Conservation (phyloP, 2,797 vertebrate species). For the Nannoperca australis region DNA sequence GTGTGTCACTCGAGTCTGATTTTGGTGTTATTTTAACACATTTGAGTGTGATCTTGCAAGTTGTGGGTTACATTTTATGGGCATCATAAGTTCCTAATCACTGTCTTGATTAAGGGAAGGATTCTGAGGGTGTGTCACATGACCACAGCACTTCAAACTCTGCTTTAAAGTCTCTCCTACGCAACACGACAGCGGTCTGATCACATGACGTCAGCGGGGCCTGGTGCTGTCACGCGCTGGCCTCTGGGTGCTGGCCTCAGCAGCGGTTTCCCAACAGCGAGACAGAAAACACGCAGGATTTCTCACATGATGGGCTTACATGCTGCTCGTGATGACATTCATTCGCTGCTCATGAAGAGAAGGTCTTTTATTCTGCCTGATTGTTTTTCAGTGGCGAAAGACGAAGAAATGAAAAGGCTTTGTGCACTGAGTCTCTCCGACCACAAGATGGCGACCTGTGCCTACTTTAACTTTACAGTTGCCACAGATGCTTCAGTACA, state of each 20-base stretch:
- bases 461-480: not conserved
- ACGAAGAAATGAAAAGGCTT: not conserved
- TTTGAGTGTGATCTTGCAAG: not conserved
- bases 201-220: slow-evolving; percentile 47
- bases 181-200: not conserved
- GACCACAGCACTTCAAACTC: not conserved
- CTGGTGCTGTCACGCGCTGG: slow-evolving; percentile 65
- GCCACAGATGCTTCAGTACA: not conserved
- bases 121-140: not conserved
- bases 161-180: not conserved
- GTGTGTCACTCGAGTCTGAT: slow-evolving; percentile 5
- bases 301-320: slow-evolving; percentile 49
- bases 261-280: not conserved
- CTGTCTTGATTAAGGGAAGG: not conserved
- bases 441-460: slow-evolving; percentile 53
- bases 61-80: not conserved
- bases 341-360: slow-evolving; percentile 18
- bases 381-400: not conserved
- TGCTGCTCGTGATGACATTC: slow-evolving; percentile 22
- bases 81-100: not conserved
- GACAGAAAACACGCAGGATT: not conserved
- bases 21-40: not conserved
- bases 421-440: slow-evolving; percentile 27
- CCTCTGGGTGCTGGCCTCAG: slow-evolving; percentile 13
- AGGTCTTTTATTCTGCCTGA: not conserved